Conservation (phyloP, 1,140 invertebrate species). For the Macrotrachela quadricornifera region DNA sequence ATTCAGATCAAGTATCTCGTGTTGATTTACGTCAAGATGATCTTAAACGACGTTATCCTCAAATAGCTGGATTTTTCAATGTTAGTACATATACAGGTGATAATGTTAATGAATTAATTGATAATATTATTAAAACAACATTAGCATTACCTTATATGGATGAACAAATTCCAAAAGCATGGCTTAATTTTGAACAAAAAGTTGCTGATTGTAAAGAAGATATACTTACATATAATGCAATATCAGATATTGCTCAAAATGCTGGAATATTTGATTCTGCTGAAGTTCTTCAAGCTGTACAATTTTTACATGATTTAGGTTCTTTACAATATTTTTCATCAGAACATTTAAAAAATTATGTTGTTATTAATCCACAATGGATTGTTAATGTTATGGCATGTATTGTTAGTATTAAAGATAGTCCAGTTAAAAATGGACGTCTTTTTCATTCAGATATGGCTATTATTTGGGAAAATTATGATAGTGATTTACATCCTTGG, state of each 20-base stretch:
- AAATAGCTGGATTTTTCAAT: constrained; percentile 21
- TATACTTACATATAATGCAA: background rate
- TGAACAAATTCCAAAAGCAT: constrained; percentile 22
- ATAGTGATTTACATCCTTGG: constrained; percentile 20
- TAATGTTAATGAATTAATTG: constrained; percentile 10
- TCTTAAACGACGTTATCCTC: constrained; percentile 16
- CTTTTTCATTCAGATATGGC: constrained; percentile 18
- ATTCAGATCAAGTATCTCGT: constrained; percentile 23
- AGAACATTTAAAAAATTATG: constrained; percentile 16
- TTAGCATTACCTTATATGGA: constrained; percentile 23
- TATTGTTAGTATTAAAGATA: constrained; percentile 23
- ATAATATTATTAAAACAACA: constrained; percentile 16
- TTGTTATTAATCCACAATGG: constrained; percentile 30
- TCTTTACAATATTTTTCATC: constrained; percentile 27
- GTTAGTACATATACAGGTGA: constrained; percentile 10
- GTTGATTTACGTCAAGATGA: constrained; percentile 15
- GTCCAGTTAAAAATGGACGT: constrained; percentile 21
- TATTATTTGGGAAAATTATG: constrained; percentile 20
- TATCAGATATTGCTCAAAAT: background rate
- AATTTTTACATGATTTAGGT: constrained; percentile 26
- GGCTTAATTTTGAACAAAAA: constrained; percentile 21
- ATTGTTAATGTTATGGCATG: constrained; percentile 29
- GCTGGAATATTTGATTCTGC: constrained; percentile 4
- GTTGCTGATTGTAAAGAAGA: background rate
- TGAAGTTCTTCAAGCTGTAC: constrained; percentile 18